Conservation (phyloP, 2,888 invertebrate species). For the Acronicta psi region DNA sequence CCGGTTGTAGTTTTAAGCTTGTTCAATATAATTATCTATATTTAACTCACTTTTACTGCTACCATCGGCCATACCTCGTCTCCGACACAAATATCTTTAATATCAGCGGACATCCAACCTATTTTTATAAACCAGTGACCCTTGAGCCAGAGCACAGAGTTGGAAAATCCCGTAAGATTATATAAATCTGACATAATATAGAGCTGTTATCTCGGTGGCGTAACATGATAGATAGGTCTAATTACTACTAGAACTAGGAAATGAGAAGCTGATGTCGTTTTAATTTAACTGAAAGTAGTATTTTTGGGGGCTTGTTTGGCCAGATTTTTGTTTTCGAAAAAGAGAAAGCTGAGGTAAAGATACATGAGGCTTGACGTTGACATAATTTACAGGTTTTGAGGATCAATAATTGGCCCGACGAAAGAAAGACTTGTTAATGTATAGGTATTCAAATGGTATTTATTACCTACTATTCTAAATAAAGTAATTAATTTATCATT, state of each 20-base stretch:
- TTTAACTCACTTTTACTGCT: slow-evolving; percentile 38
- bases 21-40: too few species aligned
- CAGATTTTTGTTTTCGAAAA: slow-evolving; percentile 41
- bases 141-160: slow-evolving; percentile 7
- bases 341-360: slow-evolving; percentile 41
- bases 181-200: slow-evolving; percentile 45
- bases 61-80: slow-evolving; percentile 15
- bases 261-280: slow-evolving; percentile 17
- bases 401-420: slow-evolving; percentile 6
- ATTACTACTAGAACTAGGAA: slow-evolving; percentile 31
- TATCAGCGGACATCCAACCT: slow-evolving; percentile 11
- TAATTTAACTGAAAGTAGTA: slow-evolving; percentile 10
- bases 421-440: background rate
- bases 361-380: slow-evolving; percentile 15
- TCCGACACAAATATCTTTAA: slow-evolving; percentile 15
- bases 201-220: slow-evolving; percentile 37
- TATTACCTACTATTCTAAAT: too few species aligned
- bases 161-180: slow-evolving; percentile 44
- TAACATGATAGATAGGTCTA: slow-evolving; percentile 43
- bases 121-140: slow-evolving; percentile 30
- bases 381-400: slow-evolving; percentile 36
- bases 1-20: background rate
- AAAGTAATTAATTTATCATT: background rate
- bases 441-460: too few species aligned
- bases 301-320: slow-evolving; percentile 21